Evolutionary conservation across 2,888 invertebrate genomes (phyloP), one percentile per base, ranked within the genome.

Genomic region (Xanthostigma xanthostigma): DNA sequence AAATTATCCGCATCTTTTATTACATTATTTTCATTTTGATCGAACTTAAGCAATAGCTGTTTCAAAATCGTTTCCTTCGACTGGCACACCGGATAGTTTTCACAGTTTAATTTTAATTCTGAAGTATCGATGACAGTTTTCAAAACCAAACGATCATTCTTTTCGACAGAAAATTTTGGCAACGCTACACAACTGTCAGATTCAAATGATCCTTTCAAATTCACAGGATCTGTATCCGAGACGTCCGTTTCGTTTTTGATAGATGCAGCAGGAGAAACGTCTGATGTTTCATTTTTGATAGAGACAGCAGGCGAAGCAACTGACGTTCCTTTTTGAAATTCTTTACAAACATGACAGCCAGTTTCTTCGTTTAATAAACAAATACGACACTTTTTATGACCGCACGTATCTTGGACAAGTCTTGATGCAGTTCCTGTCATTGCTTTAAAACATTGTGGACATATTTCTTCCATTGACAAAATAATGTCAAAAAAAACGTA

Each of bases 361-460:
- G 71, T 65, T 54, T 76, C 80, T 60, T 86, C 85, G 14, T 71
- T 68, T 36, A 85, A 61, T 41, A 86, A 68, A 61, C 86, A 86
- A 53, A 75, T 66, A 56, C 85, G 77, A 63, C 85, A 86, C 65
- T 86, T 86, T 48, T 72, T 71, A 62, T 86, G 85, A 3, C 85
- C 86, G 64, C 86, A 86, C 44, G 72, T 73, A 61, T 86, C 86
- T 45, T 78, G 79, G 12, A 86, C 78, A 48, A 85, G 65, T 47
- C 85, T 71, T 58, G 77, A 78, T 50, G 71, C 65, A 8, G 78
- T 74, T 41, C 66, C 64, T 56, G 76, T 74, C 37, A 75, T 69
- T 48, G 67, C 58, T 56, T 73, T 72, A 49, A 71, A 68, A 60
- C 82, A 82, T 61, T 76, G 78, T 38, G 77, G 74, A 62, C 79